These are phyloP conservation scores for Rhagonycha fulva DNA, from an alignment of 2,888 invertebrate genomes.

Conservation along the genomic window DNA sequence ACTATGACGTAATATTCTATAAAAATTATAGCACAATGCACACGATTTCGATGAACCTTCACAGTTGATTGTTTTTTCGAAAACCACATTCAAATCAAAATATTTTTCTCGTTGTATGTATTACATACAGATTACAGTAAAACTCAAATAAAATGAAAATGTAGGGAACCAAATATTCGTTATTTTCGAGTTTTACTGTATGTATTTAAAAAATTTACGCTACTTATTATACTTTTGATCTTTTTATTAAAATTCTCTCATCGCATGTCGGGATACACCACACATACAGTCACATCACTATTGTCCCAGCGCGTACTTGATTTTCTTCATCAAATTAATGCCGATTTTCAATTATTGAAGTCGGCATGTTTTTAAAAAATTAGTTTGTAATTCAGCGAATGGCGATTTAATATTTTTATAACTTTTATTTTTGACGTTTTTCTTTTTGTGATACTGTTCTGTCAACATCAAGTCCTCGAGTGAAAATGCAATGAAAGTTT, in stretches of 20 bases:
- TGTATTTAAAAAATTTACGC: no score
- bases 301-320: no score
- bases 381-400: not conserved
- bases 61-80: not conserved
- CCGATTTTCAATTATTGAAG: not conserved
- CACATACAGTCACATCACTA: no score
- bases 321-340: not conserved
- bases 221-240: no score
- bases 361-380: not conserved
- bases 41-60: not conserved
- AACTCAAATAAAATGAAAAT: no score
- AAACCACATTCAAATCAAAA: not conserved
- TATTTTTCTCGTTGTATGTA: not conserved
- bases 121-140: no score
- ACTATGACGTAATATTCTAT: not conserved
- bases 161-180: no score
- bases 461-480: not conserved
- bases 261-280: no score
- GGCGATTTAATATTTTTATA: not conserved
- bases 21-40: not conserved
- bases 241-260: no score
- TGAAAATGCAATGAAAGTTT: constrained; percentile 1
- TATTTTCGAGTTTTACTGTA: no score
- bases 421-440: not conserved
- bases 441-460: not conserved